These are phyloP conservation scores for Trilocha varians DNA, from an alignment of 2,888 invertebrate species.

Conservation along the genomic window DNA sequence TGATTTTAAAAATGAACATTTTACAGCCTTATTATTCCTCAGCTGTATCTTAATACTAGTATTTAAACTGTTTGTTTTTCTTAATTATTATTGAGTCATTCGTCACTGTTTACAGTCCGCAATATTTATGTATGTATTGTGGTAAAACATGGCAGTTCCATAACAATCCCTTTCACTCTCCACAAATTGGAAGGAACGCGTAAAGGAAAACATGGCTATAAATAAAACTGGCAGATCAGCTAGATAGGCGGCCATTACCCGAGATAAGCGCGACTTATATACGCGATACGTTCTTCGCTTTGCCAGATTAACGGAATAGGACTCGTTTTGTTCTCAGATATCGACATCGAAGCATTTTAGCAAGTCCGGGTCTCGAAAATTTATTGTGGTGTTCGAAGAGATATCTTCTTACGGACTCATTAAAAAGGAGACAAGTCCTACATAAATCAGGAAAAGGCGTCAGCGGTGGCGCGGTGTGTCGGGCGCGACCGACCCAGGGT, in stretches of 20 bases:
- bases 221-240: conserved; percentile 72
- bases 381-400: conserved; percentile 64
- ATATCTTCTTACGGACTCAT: conserved; percentile 73
- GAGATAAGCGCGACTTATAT: conserved; percentile 69
- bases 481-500: conserved; percentile 23
- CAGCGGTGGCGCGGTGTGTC: conserved; percentile 23
- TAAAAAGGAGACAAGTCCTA: conserved; percentile 72
- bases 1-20: too few relatives aligned
- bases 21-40: too few relatives aligned
- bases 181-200: conserved; percentile 71
- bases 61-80: too few relatives aligned
- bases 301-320: conserved; percentile 64
- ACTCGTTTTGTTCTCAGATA: conserved; percentile 67
- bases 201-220: conserved; percentile 72
- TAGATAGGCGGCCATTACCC: conserved; percentile 70
- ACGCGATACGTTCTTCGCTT: conserved; percentile 57
- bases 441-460: conserved; percentile 65
- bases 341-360: conserved; percentile 63
- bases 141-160: conserved; percentile 70
- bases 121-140: conserved; percentile 71
- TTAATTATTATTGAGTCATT: too few relatives aligned
- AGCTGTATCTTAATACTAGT: too few relatives aligned
- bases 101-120: too few relatives aligned
- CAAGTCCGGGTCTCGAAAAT: conserved; percentile 58
- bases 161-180: conserved; percentile 73